These are phyloP conservation scores for Scaptomyza pallida DNA, from an alignment of 1,140 invertebrate species.

Conservation along the genomic window DNA sequence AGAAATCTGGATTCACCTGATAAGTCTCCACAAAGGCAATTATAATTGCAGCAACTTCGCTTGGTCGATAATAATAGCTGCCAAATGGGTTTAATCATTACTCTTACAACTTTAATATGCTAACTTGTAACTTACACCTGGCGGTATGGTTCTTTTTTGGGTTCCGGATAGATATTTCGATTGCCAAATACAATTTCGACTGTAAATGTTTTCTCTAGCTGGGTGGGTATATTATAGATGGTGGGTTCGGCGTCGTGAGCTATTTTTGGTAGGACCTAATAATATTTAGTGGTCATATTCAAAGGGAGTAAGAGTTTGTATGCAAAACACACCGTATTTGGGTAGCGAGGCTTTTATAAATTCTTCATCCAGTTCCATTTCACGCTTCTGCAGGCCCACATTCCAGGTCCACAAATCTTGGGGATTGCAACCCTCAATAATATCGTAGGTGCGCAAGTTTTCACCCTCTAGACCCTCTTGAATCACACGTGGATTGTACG, in stretches of 20 bases:
- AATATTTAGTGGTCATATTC: slow-evolving; percentile 6
- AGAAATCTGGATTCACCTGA: slow-evolving; percentile 76
- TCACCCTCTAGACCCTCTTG: slow-evolving; percentile 70
- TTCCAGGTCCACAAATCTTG: slow-evolving; percentile 81
- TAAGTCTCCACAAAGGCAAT: slow-evolving; percentile 78
- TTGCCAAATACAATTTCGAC: slow-evolving; percentile 76
- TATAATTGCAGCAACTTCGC: slow-evolving; percentile 68
- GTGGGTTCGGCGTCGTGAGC: slow-evolving; percentile 64
- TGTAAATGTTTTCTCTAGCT: slow-evolving; percentile 70
- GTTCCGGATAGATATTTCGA: slow-evolving; percentile 63
- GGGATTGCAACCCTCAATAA: slow-evolving; percentile 66
- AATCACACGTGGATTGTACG: slow-evolving; percentile 72
- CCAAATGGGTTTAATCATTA: background rate
- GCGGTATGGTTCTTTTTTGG: slow-evolving; percentile 33
- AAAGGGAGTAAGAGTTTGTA: too few species aligned
- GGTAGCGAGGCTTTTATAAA: slow-evolving; percentile 63
- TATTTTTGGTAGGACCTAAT: slow-evolving; percentile 36
- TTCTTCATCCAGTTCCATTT: slow-evolving; percentile 62
- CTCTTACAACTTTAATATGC: background rate
- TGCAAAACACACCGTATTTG: slow-evolving; percentile 63
- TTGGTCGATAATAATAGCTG: slow-evolving; percentile 63
- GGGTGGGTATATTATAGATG: slow-evolving; percentile 70
- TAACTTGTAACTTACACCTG: slow-evolving; percentile 14
- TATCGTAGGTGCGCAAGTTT: slow-evolving; percentile 63
- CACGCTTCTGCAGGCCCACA: slow-evolving; percentile 57